A percentile compares a stretch with the other conserved stretches of the same genome.
These are phyloP conservation scores for Epizoanthus scotinus DNA, from an alignment of 92 coral and sea anemone genomes.

Conservation along the genomic window DNA sequence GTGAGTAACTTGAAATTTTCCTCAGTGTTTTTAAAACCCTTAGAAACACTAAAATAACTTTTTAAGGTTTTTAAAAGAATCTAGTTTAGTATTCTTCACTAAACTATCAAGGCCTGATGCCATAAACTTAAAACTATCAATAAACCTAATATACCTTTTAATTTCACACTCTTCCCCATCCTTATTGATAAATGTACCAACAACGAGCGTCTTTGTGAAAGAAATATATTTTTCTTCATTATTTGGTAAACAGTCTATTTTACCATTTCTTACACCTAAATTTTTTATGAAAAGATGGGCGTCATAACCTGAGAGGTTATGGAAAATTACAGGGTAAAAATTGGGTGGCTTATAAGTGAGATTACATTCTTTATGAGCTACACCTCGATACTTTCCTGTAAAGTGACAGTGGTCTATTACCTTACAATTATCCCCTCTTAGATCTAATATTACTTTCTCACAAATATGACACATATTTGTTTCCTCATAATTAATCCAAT, in stretches of 20 bases:
- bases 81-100: too few species aligned
- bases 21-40: too few species aligned
- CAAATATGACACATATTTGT: too few species aligned
- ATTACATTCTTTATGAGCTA: conserved; percentile 50
- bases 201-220: conserved; percentile 30
- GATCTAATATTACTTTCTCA: too few species aligned
- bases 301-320: conserved; percentile 49
- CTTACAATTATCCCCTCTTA: too few species aligned
- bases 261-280: conserved; percentile 27
- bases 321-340: conserved; percentile 48
- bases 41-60: too few species aligned
- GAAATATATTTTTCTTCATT: conserved; percentile 45
- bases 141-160: not conserved
- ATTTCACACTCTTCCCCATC: not conserved
- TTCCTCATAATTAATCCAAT: too few species aligned
- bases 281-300: conserved; percentile 24
- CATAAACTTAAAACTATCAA: too few species aligned
- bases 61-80: too few species aligned
- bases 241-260: conserved; percentile 27
- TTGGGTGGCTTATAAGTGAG: conserved; percentile 9
- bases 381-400: not conserved
- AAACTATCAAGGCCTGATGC: too few species aligned
- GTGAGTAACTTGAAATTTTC: not conserved
- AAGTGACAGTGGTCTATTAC: too few species aligned
- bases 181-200: conserved; percentile 24